Evolutionary conservation across 2,113 vertebrate genomes (phyloP).

Genomic region (Baryphthengus martii): DNA sequence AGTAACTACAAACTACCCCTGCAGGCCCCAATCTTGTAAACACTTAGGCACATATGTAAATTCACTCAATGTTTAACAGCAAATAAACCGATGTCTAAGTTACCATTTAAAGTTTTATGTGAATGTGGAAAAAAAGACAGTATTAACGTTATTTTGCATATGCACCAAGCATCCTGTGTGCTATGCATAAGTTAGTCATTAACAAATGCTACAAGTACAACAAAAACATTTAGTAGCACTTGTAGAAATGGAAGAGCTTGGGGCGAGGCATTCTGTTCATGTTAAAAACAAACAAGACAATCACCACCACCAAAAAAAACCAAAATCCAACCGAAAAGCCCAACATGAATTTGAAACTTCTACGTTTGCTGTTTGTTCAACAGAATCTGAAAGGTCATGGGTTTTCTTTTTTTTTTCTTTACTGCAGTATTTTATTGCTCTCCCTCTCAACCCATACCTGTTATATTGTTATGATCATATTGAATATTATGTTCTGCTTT

Average conservation of each 20-base stretch:
- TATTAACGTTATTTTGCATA: not conserved
- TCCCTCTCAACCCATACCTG: not conserved
- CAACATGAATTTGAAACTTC: not conserved
- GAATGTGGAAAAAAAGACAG: not conserved
- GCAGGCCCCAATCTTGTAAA: not conserved
- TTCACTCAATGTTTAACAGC: not conserved
- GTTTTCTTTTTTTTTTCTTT: not conserved
- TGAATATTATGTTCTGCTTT: slow-evolving; percentile 84
- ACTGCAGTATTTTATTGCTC: slow-evolving; percentile 25
- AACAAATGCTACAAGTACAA: slow-evolving; percentile 17
- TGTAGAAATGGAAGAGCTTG: slow-evolving; percentile 2
- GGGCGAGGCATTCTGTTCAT: not conserved
- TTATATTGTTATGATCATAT: not conserved
- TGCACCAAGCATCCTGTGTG: not conserved
- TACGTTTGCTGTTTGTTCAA: slow-evolving; percentile 10
- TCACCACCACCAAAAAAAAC: not conserved
- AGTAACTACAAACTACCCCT: not conserved
- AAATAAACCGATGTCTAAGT: not conserved
- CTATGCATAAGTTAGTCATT: not conserved
- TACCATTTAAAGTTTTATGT: not conserved
- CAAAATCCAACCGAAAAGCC: not conserved
- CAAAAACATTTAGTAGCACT: slow-evolving; percentile 16
- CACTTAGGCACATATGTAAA: not conserved
- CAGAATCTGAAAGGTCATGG: slow-evolving; percentile 19
- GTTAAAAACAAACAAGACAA: not conserved